Base-by-base conservation (phyloP, 1,140 invertebrate species). In the Drosophila orosa region DNA sequence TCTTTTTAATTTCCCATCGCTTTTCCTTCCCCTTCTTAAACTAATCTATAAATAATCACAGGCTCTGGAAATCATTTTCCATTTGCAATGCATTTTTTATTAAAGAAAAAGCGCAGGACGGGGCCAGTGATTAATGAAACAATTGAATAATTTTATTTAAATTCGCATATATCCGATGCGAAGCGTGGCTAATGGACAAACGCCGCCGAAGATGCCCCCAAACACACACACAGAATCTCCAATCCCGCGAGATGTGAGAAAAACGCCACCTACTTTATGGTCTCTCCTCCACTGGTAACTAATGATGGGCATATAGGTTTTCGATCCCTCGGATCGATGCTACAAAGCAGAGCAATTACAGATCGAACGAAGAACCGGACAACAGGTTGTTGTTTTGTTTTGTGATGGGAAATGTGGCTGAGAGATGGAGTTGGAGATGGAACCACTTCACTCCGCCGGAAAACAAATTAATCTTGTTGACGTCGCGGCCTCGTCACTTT, bases 401-500 rank as follows among this genome's bases (percentile, higher is more conserved):
- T 35, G 50, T 52, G 61, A 17, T 63, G 61, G 61, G 56, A 61
- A 63, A 25, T 60, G 37, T 27, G 29, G 33, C 29, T 57, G 37
- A 40, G 10, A 15, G 33, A n/a, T 24, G 33, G 19, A 25, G 61
- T 44, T 52, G 55, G 57, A 79, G 60, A 47, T 68, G 60, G 33
- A 47, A 75, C 56, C 47, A 59, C 67, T 67, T 44, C 59, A 50
- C 35, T 35, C 22, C 25, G 62, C 54, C 55, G 58, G 65, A 90
- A 90, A 90, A 90, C 89, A 90, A 75, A 90, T 90, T 90, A 90
- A 90, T 90, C 87, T 91, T 90, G 73, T 74, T 76, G 71, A 76
- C 82, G 75, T 82, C 52, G 74, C 68, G 52, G 54, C 68, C 72
- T 71, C 74, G 67, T 78, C 78, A 85, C 82, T 85, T 85, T 85